phyloP scores from a whole-genome alignment of 2,113 vertebrate genomes.

The Clarias batrachus region DNA sequence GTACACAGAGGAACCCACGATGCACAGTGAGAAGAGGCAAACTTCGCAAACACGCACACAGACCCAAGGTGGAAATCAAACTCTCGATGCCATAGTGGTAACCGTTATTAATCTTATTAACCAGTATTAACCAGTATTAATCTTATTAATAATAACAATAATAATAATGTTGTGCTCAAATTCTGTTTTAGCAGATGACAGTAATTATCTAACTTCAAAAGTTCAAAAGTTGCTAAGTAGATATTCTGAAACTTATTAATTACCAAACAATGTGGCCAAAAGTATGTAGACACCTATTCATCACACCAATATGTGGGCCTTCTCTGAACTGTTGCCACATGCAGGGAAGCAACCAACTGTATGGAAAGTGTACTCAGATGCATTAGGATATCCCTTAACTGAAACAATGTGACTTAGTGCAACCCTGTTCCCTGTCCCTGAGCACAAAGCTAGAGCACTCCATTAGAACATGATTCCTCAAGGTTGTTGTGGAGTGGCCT shows the following conservation, averaged over 20 bases:
- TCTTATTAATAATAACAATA: neutral
- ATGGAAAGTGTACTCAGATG: neutral
- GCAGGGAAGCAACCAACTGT: neutral
- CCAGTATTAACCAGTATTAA: neutral
- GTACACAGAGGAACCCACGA: no score
- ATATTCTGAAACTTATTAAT: neutral
- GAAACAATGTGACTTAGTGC: no score
- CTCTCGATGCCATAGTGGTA: no score
- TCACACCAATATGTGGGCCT: neutral
- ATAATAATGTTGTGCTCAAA: neutral
- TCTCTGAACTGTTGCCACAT: neutral
- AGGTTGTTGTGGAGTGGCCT: neutral
- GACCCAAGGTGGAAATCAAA: no score
- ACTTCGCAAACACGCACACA: no score
- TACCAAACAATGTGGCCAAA: neutral
- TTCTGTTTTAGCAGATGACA: neutral
- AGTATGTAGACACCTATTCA: neutral
- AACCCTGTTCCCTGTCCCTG: no score
- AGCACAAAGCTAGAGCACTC: neutral
- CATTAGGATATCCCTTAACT: no score
- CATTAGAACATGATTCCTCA: neutral
- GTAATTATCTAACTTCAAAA: conserved; percentile 39
- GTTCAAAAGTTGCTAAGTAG: conserved; percentile 58
- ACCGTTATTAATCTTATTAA: neutral
- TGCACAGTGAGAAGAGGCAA: no score